Base-by-base conservation (phyloP, 2,888 invertebrate species). In the Pilophorus perplexus region DNA sequence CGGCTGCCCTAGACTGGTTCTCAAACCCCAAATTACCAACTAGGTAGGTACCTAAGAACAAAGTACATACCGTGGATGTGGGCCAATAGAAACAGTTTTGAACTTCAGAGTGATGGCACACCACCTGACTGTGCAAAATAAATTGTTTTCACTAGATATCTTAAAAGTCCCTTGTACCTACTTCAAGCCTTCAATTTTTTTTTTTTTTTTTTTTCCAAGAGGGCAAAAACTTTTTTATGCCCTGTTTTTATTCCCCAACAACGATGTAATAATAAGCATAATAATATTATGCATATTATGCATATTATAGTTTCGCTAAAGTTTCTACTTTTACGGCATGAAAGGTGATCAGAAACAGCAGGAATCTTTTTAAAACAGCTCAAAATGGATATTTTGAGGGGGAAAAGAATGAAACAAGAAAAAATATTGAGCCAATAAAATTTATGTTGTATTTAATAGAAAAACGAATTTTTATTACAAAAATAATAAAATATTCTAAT, bases 391-490 rank as follows among this genome's bases (percentile, higher is more conserved):
- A 40, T 12, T 40, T n/a, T n/a, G 40, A 12, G 40, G 16, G 40
- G 12, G 40, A 16, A 3, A 40, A 40, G 12, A 12, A 40, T 40
- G 4, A 12, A 40, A 40, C 40, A 3, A 40, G 14, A n/a, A 40
- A 40, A 40, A 40, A 40, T n/a, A 40, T 40, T 14, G 40, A 40
- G 12, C 40, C 40, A 12, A 5, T 40, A 40, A 40, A 40, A 3
- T n/a, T n/a, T n/a, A n/a, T n/a, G n/a, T n/a, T n/a, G n/a, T n/a
- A n/a, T n/a, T n/a, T n/a, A n/a, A n/a, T n/a, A 12, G 40, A 12
- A 40, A 40, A 40, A 40, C 40, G 40, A 40, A 40, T 40, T 40
- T 40, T 40, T 40, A 40, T 40, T 40, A 40, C 40, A 40, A 40
- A 40, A 40, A 40, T 14, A 14, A 16, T 40, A 5, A 40, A 12